Conservation (phyloP, 2,113 vertebrate species). For the Ovis aries region DNA sequence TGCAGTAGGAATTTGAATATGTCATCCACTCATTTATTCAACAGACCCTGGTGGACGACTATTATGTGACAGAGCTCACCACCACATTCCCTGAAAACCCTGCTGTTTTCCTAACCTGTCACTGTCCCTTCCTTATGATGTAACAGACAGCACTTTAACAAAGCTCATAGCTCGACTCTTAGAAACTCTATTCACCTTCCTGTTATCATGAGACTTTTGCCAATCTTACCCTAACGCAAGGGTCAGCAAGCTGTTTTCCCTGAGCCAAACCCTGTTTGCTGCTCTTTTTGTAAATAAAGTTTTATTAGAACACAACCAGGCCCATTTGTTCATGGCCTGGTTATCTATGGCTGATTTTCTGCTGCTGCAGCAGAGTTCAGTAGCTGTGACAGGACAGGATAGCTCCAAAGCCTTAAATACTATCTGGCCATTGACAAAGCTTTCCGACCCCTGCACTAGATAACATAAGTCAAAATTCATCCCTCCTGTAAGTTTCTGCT, state of each 20-base stretch:
- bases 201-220: not conserved
- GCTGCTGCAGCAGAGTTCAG: not conserved
- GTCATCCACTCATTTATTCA: not conserved
- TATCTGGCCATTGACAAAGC: not conserved
- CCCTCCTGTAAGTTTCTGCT: not conserved
- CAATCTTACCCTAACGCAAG: not conserved
- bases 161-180: not conserved
- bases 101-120: not conserved
- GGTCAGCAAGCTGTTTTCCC: not conserved
- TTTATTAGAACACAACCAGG: constrained; percentile 10
- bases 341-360: not conserved
- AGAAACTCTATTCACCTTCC: not conserved
- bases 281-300: not conserved
- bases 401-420: not conserved
- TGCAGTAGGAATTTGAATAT: not conserved
- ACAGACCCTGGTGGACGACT: not conserved
- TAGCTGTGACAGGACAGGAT: not conserved
- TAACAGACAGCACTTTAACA: not conserved
- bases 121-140: not conserved
- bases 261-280: not conserved
- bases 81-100: not conserved
- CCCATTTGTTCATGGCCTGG: not conserved
- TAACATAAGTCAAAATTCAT: constrained; percentile 15
- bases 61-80: not conserved
- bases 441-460: not conserved